Conservation (phyloP, 2,888 invertebrate species). For the Fragum fragum region DNA sequence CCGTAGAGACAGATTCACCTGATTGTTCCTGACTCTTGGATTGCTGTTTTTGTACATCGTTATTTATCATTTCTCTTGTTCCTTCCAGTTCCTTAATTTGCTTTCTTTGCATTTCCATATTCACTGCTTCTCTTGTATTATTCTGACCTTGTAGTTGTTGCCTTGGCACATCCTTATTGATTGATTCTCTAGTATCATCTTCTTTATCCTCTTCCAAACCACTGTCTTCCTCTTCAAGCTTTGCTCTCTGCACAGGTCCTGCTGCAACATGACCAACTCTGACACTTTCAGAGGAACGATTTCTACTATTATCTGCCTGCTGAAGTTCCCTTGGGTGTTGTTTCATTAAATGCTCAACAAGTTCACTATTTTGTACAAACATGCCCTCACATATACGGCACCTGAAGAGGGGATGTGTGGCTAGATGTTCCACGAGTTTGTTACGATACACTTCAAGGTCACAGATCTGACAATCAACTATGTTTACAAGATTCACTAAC, state of each 20-base stretch:
- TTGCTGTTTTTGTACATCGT: too few relatives aligned
- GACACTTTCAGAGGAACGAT: conserved; percentile 1
- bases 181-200: conserved; percentile 33
- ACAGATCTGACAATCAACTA: conserved; percentile 62
- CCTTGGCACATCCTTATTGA: background rate
- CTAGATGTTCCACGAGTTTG: conserved; percentile 51
- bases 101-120: background rate
- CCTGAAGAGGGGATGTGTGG: conserved; percentile 47
- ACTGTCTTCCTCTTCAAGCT: conserved; percentile 38
- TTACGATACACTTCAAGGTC: conserved; percentile 50
- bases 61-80: too few relatives aligned
- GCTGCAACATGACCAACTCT: background rate
- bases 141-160: background rate
- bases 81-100: background rate
- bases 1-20: too few relatives aligned
- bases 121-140: background rate
- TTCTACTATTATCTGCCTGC: conserved; percentile 18
- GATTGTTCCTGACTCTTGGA: too few relatives aligned
- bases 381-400: conserved; percentile 61
- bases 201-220: conserved; percentile 36
- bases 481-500: conserved; percentile 26
- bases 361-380: conserved; percentile 59
- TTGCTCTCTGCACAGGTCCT: background rate
- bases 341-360: conserved; percentile 60
- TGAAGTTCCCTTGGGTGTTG: conserved; percentile 48